Evolutionary conservation across 2,888 invertebrate species (phyloP).

Genomic region (Zygaena filipendulae): DNA sequence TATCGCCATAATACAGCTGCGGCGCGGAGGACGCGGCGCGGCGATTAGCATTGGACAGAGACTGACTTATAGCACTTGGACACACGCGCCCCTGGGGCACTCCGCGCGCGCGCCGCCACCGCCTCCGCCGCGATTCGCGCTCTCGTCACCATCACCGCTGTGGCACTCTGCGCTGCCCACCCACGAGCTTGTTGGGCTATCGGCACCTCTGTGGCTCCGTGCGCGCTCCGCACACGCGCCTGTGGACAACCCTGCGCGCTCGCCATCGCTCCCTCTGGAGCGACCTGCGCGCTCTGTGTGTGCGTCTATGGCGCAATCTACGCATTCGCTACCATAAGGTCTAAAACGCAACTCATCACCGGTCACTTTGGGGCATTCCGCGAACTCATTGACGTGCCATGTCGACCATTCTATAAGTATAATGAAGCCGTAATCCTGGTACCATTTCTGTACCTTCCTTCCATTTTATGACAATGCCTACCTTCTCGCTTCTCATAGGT

Average conservation of each 20-base stretch:
- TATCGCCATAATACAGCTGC: conserved; percentile 60
- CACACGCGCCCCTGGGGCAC: too few relatives aligned
- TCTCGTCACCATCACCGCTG: conserved; percentile 8
- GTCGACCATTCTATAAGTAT: conserved; percentile 11
- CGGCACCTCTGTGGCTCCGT: too few relatives aligned
- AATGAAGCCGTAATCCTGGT: conserved; percentile 15
- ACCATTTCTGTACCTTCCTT: conserved; percentile 24
- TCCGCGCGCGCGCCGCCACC: conserved; percentile 16
- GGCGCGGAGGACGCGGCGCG: conserved; percentile 65
- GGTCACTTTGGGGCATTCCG: conserved; percentile 15
- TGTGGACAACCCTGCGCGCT: too few relatives aligned
- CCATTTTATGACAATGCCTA: conserved; percentile 28
- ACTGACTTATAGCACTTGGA: conserved; percentile 61
- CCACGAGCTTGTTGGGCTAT: conserved; percentile 9
- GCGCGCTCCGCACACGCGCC: too few relatives aligned
- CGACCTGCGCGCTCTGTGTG: too few relatives aligned
- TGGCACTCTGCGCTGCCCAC: conserved; percentile 4
- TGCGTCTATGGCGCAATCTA: too few relatives aligned
- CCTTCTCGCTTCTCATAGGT: too few relatives aligned
- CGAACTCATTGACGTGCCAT: conserved; percentile 17
- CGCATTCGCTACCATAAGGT: too few relatives aligned
- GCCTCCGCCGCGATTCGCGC: too few relatives aligned
- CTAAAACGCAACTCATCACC: conserved; percentile 12
- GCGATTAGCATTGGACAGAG: conserved; percentile 73
- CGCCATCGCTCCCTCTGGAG: too few relatives aligned